These are phyloP conservation scores for Himalopsyche japonica DNA, from an alignment of 2,888 invertebrate species.

Conservation along the genomic window DNA sequence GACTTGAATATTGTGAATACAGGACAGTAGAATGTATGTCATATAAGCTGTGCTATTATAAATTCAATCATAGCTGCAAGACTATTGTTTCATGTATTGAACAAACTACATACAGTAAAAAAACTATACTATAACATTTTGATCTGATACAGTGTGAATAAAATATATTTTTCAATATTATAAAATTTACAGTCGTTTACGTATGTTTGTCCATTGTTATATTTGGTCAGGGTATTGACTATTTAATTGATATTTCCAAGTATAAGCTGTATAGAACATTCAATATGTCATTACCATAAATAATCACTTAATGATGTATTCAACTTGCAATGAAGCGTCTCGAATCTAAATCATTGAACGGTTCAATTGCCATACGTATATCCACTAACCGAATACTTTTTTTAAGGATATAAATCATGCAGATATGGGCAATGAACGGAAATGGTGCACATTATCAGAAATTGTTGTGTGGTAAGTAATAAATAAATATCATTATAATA, in stretches of 20 bases:
- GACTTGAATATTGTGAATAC: too few relatives aligned
- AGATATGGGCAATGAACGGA: not conserved
- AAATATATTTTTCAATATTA: too few relatives aligned
- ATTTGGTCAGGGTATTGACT: not conserved
- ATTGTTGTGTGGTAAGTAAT: not conserved
- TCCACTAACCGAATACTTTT: not conserved
- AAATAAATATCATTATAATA: not conserved
- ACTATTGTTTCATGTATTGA: too few relatives aligned
- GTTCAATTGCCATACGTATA: not conserved
- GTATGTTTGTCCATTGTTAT: not conserved
- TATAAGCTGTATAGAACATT: not conserved
- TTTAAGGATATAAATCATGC: not conserved
- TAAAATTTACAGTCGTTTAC: not conserved
- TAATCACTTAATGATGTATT: not conserved
- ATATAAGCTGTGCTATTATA: too few relatives aligned
- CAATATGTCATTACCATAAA: not conserved
- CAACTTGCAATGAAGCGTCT: slow-evolving; percentile 4
- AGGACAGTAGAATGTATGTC: too few relatives aligned
- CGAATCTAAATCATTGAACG: slow-evolving; percentile 9
- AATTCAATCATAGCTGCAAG: too few relatives aligned
- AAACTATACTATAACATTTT: too few relatives aligned
- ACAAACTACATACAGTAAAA: too few relatives aligned
- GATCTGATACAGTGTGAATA: too few relatives aligned
- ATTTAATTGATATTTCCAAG: not conserved
- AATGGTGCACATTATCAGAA: not conserved